phyloP scores from a whole-genome alignment of 1,140 invertebrate species.

The Nymphalis io region DNA sequence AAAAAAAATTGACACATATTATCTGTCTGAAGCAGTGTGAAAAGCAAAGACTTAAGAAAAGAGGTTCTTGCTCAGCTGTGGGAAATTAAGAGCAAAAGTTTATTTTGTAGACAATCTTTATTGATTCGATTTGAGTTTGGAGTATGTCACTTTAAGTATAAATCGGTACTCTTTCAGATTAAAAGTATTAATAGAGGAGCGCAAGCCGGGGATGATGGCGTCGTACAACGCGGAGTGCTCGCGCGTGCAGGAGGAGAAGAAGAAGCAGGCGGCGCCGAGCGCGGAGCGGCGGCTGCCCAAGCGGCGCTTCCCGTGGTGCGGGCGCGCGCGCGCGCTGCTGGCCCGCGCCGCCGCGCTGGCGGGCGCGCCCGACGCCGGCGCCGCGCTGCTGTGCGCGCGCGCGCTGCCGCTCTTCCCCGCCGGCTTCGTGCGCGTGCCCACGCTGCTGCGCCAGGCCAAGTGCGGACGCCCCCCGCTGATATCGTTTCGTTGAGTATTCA shows the following conservation, averaged over 20 bases:
- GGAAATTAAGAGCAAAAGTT: no score
- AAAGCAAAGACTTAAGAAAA: no score
- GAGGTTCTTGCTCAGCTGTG: no score
- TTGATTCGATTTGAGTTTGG: no score
- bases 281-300: slow-evolving; percentile 67
- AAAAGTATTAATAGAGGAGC: slow-evolving; percentile 72
- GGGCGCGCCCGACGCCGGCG: slow-evolving; percentile 41
- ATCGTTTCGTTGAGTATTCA: no score
- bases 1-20: no score
- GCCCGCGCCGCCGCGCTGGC: slow-evolving; percentile 43
- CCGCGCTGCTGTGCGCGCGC: slow-evolving; percentile 49
- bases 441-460: slow-evolving; percentile 71
- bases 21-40: no score
- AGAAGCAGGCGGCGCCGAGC: slow-evolving; percentile 56
- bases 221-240: slow-evolving; percentile 73
- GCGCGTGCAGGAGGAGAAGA: slow-evolving; percentile 66
- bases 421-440: slow-evolving; percentile 73
- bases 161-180: slow-evolving; percentile 66
- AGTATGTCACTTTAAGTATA: no score
- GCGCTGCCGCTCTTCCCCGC: slow-evolving; percentile 72
- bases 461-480: slow-evolving; percentile 40
- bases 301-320: slow-evolving; percentile 75
- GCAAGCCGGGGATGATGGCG: slow-evolving; percentile 69
- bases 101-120: no score
- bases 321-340: slow-evolving; percentile 52